Base-by-base conservation (phyloP, 2,888 invertebrate species). In the Dorcus parallelipipedus region DNA sequence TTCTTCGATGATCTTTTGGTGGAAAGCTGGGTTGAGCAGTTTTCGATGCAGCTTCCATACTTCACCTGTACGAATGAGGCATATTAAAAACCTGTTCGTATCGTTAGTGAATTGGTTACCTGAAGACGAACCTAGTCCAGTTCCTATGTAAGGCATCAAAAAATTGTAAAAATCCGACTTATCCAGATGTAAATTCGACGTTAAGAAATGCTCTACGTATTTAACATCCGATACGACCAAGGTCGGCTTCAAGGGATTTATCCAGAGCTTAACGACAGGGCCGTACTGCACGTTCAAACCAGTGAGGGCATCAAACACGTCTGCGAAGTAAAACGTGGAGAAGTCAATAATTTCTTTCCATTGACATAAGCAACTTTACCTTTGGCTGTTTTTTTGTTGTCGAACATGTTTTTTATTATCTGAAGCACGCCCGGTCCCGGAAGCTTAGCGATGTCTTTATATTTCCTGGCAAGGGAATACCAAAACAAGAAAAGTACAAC, bases 11-110 rank as follows among this genome's bases (percentile, higher is more conserved):
- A 79, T 73, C 59, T 76, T 74, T 60, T 77, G 74, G 62, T 80
- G 80, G 65, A 81, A 81, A 4, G 79, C 75, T 9, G 79, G 78
- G 2, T 77, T 79, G 23, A 80, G 77, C 52, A 79, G 66, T 70
- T 77, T 79, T 53, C 81, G 69, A 52, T 78, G 75, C 2, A 73
- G 71, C 17, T 73, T 69, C 81, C 80, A 81, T 65, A 76, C 73
- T 38, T 73, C 66, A 38, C 79, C 80, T 79, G 56, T 38, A 33
- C 4, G 6, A 33, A 33, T 5, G 6, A 33, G 1, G 20, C 20
- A 2, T 20, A 20, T 20, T 2, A 20, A 20, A n/a, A 20, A 20
- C 2, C 20, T 20, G 20, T 20, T 14, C 14, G 14, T 14, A 14
- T 14, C 14, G 14, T 14, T 14, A 1, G 14, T 14, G 14, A 14